phyloP scores from a whole-genome alignment of 2,888 invertebrate species.

The Rotaria magnacalcarata region DNA sequence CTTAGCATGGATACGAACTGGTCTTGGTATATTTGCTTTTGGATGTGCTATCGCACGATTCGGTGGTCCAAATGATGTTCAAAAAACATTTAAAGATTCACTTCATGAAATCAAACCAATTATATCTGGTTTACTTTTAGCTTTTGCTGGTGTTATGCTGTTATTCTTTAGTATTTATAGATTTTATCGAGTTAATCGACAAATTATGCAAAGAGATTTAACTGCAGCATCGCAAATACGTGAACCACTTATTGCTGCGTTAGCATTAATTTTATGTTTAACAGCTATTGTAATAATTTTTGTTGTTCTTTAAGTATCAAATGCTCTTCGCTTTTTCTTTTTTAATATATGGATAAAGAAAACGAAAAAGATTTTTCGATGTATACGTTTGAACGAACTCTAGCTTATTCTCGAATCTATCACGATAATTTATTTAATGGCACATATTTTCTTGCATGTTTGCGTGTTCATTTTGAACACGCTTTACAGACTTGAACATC shows the following conservation, averaged over 20 bases:
- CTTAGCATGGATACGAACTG: neutral
- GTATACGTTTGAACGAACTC: too few species aligned
- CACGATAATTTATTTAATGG: neutral
- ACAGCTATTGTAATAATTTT: neutral
- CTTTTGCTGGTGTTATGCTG: neutral
- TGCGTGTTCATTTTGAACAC: neutral
- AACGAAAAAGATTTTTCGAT: too few species aligned
- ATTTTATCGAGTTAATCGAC: neutral
- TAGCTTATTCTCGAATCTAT: neutral
- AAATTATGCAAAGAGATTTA: neutral
- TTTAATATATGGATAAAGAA: too few species aligned
- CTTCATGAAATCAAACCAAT: neutral
- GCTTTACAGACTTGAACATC: neutral
- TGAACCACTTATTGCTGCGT: neutral
- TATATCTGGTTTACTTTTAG: neutral
- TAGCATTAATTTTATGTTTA: neutral
- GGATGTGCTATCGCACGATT: neutral
- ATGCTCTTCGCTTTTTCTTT: too few species aligned
- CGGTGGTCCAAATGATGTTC: neutral
- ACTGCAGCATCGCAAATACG: neutral
- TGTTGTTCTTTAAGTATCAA: neutral
- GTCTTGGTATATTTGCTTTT: neutral
- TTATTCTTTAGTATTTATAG: neutral
- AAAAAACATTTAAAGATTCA: neutral
- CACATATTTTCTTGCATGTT: neutral